phyloP scores from a whole-genome alignment of 1,140 invertebrate genomes.

The Cheumatopsyche charites region DNA sequence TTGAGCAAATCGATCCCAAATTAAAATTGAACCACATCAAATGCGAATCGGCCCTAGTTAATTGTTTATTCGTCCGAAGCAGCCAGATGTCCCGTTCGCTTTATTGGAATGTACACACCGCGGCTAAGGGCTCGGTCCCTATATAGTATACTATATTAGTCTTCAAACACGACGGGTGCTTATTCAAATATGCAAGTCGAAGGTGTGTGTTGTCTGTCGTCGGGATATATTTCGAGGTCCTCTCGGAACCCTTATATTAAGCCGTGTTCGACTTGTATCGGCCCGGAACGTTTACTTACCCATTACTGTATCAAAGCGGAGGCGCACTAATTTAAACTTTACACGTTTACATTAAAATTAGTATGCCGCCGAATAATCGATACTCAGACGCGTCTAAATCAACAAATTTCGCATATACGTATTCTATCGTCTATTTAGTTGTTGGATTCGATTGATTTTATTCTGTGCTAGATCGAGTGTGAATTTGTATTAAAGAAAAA shows the following conservation, averaged over 20 bases:
- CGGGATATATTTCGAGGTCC: slow-evolving; percentile 2
- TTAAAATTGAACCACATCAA: too few relatives aligned
- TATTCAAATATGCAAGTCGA: slow-evolving; percentile 32
- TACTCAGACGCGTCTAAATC: too few relatives aligned
- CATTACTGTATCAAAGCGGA: slow-evolving; percentile 39
- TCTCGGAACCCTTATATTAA: not conserved
- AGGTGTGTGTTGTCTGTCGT: slow-evolving; percentile 12
- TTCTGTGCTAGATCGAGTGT: too few relatives aligned
- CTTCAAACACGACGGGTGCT: not conserved
- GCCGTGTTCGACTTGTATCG: too few relatives aligned
- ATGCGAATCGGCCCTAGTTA: too few relatives aligned
- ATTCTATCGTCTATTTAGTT: too few relatives aligned
- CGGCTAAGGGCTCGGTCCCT: not conserved
- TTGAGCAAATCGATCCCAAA: too few relatives aligned
- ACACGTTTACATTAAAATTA: slow-evolving; percentile 35
- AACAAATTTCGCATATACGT: too few relatives aligned
- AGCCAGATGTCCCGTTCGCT: not conserved
- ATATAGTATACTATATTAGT: slow-evolving; percentile 10
- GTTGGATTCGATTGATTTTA: too few relatives aligned
- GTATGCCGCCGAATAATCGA: not conserved
- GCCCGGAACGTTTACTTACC: slow-evolving; percentile 34
- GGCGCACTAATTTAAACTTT: slow-evolving; percentile 36
- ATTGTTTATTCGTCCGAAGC: too few relatives aligned
- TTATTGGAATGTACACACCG: slow-evolving; percentile 8
- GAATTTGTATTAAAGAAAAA: too few relatives aligned